Percentiles rank a stretch among this genome's conserved stretches.
Evolutionary conservation across 2,888 invertebrate genomes (phyloP).

Genomic region (Drosophila crucigera): DNA sequence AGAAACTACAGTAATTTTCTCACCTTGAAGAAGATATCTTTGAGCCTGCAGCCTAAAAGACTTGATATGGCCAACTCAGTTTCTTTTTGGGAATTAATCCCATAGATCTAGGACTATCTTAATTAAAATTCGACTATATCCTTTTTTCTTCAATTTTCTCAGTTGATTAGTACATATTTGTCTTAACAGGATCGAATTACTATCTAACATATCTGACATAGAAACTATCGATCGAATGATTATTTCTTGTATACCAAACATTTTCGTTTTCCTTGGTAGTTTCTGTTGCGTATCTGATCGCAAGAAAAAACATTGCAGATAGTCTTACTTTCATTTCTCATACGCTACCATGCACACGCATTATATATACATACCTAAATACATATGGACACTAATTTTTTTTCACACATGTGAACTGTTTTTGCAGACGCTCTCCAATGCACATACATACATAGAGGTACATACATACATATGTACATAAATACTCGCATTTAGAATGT

Average conservation of each 20-base stretch:
- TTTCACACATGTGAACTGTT: constrained; percentile 3
- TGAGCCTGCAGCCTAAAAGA: not conserved
- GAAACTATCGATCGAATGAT: not conserved
- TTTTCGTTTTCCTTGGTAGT: not conserved
- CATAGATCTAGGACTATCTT: not conserved
- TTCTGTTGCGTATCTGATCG: constrained; percentile 29
- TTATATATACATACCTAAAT: not conserved
- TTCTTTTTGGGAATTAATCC: not conserved
- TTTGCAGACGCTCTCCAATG: constrained; percentile 5
- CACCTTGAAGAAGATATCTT: not conserved
- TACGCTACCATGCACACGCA: constrained; percentile 4
- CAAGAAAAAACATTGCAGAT: constrained; percentile 15
- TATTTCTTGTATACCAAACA: not conserved
- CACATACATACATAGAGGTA: not conserved
- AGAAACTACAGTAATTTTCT: not conserved
- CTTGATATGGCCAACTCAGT: not conserved
- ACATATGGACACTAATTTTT: not conserved
- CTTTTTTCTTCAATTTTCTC: not conserved
- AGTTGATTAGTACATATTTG: not conserved
- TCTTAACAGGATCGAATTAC: not conserved
- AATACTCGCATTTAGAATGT: constrained; percentile 3
- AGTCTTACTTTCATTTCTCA: constrained; percentile 39
- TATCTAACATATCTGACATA: not conserved
- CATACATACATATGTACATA: not conserved
- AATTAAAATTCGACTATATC: not conserved